phyloP scores from a whole-genome alignment of 1,140 invertebrate species.

The Octopus sinensis region DNA sequence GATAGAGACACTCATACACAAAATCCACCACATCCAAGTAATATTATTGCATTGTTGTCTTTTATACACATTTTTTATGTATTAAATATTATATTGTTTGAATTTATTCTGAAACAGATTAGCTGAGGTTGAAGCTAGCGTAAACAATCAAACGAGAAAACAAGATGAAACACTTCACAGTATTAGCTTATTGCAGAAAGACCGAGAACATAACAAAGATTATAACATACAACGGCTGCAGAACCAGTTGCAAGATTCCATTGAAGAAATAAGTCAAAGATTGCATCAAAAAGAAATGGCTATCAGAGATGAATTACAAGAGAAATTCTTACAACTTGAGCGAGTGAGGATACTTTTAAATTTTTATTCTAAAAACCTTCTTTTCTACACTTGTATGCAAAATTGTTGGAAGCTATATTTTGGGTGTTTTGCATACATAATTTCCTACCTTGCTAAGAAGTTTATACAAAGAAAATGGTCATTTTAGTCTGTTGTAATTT shows the following conservation, averaged over 20 bases:
- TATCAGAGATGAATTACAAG: slow-evolving; percentile 51
- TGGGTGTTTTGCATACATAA: too few species aligned
- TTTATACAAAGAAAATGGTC: too few species aligned
- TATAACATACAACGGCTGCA: slow-evolving; percentile 47
- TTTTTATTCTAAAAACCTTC: too few species aligned
- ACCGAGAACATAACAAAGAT: slow-evolving; percentile 50
- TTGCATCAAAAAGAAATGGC: slow-evolving; percentile 53
- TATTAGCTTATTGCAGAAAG: slow-evolving; percentile 49
- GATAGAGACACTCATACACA: too few species aligned
- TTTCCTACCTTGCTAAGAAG: too few species aligned
- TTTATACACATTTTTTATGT: too few species aligned
- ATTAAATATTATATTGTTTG: too few species aligned
- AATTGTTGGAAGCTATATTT: too few species aligned
- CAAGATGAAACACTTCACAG: slow-evolving; percentile 53
- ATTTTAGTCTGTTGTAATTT: too few species aligned
- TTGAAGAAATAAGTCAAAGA: slow-evolving; percentile 53
- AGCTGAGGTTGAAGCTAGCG: slow-evolving; percentile 36
- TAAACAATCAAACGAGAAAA: slow-evolving; percentile 48
- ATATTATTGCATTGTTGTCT: too few species aligned
- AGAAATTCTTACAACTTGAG: slow-evolving; percentile 49
- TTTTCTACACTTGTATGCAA: too few species aligned
- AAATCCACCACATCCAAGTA: too few species aligned
- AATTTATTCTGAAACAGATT: slow-evolving; percentile 31
- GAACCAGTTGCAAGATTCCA: slow-evolving; percentile 44
- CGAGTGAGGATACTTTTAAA: slow-evolving; percentile 34